Percentiles rank a stretch among this genome's conserved stretches.
These are phyloP conservation scores for Atherix ibis DNA, from an alignment of 2,888 invertebrate genomes.

Conservation along the genomic window DNA sequence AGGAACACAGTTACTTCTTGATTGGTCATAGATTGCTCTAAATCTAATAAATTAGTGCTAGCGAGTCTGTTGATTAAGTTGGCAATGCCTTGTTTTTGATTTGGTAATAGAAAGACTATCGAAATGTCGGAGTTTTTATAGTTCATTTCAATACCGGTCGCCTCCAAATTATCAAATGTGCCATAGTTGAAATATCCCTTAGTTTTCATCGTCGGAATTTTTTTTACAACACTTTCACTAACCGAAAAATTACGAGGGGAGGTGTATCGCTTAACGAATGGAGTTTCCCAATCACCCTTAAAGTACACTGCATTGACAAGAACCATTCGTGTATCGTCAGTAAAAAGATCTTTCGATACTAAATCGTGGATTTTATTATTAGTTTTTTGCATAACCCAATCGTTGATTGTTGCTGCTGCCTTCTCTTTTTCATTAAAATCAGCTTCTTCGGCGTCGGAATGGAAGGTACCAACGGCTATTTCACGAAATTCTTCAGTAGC, in stretches of 20 bases:
- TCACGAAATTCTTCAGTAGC: constrained; percentile 37
- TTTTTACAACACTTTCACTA: constrained; percentile 34
- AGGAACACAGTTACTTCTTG: constrained; percentile 45
- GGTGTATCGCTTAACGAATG: constrained; percentile 14
- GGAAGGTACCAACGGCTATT: constrained; percentile 41
- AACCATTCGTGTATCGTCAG: constrained; percentile 44
- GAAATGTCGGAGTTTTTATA: constrained; percentile 48
- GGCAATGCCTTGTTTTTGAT: constrained; percentile 43
- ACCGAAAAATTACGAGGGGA: constrained; percentile 51
- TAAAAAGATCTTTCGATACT: constrained; percentile 36
- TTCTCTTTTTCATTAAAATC: constrained; percentile 37
- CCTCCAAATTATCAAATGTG: constrained; percentile 28
- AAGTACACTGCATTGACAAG: constrained; percentile 69
- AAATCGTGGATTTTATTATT: constrained; percentile 61
- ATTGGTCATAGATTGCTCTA: constrained; percentile 21
- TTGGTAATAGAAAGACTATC: constrained; percentile 56
- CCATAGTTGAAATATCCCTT: constrained; percentile 32
- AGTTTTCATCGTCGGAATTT: constrained; percentile 53
- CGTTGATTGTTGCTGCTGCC: constrained; percentile 46
- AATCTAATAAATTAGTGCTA: constrained; percentile 32
- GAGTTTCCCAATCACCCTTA: constrained; percentile 51
- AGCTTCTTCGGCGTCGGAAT: constrained; percentile 41
- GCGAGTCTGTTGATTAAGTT: constrained; percentile 43
- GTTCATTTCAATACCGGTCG: constrained; percentile 48
- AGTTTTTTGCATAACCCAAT: constrained; percentile 61